These are phyloP conservation scores for Chrysodeixis includens DNA, from an alignment of 2,888 invertebrate species.

Conservation along the genomic window DNA sequence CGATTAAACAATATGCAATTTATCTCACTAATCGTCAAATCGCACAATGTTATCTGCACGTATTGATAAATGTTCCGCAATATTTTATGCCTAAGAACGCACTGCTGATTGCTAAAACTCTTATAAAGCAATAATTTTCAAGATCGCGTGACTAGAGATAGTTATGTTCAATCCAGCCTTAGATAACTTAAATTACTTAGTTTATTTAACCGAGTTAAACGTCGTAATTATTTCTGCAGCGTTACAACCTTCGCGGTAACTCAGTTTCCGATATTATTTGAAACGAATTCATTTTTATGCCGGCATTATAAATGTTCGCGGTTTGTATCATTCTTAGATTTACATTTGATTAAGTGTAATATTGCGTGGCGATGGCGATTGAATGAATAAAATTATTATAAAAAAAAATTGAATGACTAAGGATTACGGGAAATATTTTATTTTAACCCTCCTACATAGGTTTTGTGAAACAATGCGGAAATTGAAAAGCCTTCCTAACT, in stretches of 20 bases:
- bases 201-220: slow-evolving; percentile 32
- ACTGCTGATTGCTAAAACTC: background rate
- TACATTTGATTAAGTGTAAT: slow-evolving; percentile 12
- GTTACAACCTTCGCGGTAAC: slow-evolving; percentile 29
- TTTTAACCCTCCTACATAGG: background rate
- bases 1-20: slow-evolving; percentile 1
- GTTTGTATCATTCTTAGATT: background rate
- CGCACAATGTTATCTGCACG: slow-evolving; percentile 5
- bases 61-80: slow-evolving; percentile 1
- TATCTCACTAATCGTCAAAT: background rate
- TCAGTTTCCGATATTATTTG: slow-evolving; percentile 32
- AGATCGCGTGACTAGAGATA: slow-evolving; percentile 37
- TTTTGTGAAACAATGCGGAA: background rate
- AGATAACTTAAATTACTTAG: slow-evolving; percentile 30
- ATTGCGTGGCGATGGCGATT: slow-evolving; percentile 7
- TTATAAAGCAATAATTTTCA: slow-evolving; percentile 29
- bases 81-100: background rate
- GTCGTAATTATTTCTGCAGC: slow-evolving; percentile 40
- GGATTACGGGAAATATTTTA: background rate
- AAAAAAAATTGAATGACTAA: background rate
- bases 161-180: slow-evolving; percentile 44
- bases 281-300: slow-evolving; percentile 18
- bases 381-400: background rate
- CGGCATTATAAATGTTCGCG: background rate
- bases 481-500: background rate